Percentiles rank a stretch among this genome's conserved stretches.
phyloP scores from a whole-genome alignment of 2,113 vertebrate species.

The Alces alces region DNA sequence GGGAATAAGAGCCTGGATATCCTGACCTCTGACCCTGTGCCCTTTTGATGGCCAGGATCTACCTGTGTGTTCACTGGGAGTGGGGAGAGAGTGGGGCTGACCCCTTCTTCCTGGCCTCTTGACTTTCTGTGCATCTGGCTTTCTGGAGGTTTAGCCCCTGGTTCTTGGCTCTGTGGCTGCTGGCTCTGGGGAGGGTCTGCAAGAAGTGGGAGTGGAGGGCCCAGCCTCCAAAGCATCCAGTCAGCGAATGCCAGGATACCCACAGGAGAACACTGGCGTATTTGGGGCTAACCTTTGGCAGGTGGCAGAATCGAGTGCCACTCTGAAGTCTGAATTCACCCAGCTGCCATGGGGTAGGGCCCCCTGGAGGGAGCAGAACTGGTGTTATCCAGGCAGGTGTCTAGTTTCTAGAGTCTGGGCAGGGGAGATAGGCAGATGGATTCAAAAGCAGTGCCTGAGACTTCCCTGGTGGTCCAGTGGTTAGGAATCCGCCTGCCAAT shows the following conservation, averaged over 20 bases:
- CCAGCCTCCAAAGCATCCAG: not conserved
- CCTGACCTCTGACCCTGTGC: not conserved
- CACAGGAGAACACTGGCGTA: not conserved
- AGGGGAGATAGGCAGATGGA: not conserved
- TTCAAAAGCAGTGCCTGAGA: not conserved
- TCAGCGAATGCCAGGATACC: not conserved
- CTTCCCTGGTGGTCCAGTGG: not conserved
- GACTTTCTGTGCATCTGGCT: not conserved
- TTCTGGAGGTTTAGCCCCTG: not conserved
- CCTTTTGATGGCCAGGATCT: not conserved
- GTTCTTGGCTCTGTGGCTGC: not conserved
- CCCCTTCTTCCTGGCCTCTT: not conserved
- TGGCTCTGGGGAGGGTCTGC: not conserved
- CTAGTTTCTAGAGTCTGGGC: not conserved
- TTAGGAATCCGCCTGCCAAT: not conserved
- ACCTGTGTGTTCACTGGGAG: not conserved
- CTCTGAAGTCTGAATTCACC: not conserved
- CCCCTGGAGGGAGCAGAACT: not conserved
- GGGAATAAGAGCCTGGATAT: not conserved
- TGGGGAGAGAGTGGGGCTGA: not conserved
- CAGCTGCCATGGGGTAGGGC: not conserved
- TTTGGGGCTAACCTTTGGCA: not conserved
- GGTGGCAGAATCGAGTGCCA: not conserved
- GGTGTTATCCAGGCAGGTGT: not conserved
- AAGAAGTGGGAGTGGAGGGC: not conserved